Evolutionary conservation across 2,113 vertebrate genomes (phyloP).

Genomic region (Glareola pratincola): DNA sequence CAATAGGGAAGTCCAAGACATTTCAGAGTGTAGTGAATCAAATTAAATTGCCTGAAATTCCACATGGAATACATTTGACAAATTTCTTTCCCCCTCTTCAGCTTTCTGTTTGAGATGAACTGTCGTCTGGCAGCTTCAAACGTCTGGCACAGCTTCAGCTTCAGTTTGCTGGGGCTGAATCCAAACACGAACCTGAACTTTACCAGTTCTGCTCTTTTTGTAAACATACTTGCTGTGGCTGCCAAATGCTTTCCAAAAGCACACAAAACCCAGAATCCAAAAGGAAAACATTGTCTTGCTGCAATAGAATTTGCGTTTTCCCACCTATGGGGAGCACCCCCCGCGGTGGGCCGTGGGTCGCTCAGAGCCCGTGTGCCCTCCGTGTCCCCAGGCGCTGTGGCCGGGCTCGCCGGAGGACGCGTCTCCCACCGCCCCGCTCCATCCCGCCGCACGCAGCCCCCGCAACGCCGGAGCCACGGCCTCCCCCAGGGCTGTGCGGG

Average conservation of each 20-base stretch:
- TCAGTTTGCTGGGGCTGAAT: slow-evolving; percentile 64
- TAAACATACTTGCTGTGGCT: slow-evolving; percentile 48
- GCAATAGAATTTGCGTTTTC: slow-evolving; percentile 21
- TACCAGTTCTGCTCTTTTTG: slow-evolving; percentile 62
- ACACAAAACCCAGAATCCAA: slow-evolving; percentile 51
- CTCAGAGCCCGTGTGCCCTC: background rate
- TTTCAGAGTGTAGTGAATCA: slow-evolving; percentile 62
- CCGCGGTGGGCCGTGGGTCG: rapidly evolving
- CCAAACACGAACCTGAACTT: slow-evolving; percentile 70
- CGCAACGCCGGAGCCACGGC: background rate
- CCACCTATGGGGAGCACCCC: background rate
- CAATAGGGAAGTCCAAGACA: slow-evolving; percentile 62
- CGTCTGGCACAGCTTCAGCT: slow-evolving; percentile 58
- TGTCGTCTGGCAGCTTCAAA: slow-evolving; percentile 67
- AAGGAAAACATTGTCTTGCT: slow-evolving; percentile 43
- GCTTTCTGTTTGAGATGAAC: slow-evolving; percentile 72
- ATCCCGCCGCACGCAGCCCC: background rate
- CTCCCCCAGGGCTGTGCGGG: background rate
- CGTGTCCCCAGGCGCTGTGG: rapidly evolving
- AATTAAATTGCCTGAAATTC: slow-evolving; percentile 68
- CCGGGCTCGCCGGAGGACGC: rapidly evolving
- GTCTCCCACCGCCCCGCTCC: rapidly evolving
- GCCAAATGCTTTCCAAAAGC: slow-evolving; percentile 64
- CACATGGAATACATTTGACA: slow-evolving; percentile 68
- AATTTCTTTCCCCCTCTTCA: slow-evolving; percentile 68